A percentile compares a stretch with the other conserved stretches of the same genome.
phyloP scores from a whole-genome alignment of 2,113 vertebrate species.

The Microtus montanus region DNA sequence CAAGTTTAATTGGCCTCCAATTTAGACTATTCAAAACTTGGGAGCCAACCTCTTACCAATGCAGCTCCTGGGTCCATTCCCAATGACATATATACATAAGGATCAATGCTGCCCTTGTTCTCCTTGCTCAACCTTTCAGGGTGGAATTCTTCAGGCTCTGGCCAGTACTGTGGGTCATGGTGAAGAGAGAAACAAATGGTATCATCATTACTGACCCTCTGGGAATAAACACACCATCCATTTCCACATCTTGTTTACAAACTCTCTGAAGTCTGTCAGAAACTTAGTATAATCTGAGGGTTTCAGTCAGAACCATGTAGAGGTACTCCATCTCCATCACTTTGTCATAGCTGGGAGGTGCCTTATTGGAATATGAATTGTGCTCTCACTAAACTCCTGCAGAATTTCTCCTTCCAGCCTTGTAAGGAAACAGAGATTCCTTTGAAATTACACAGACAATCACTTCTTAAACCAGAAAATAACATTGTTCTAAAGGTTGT shows the following conservation, averaged over 20 bases:
- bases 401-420: no score
- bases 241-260: slow-evolving; percentile 88
- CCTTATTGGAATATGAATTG: slow-evolving; percentile 69
- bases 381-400: no score
- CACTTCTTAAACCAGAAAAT: no score
- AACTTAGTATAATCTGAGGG: slow-evolving; percentile 85
- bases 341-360: slow-evolving; percentile 79
- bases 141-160: slow-evolving; percentile 87
- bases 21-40: not conserved
- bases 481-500: no score
- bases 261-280: slow-evolving; percentile 84
- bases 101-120: no score
- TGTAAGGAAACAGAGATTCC: no score
- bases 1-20: not conserved
- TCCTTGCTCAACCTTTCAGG: slow-evolving; percentile 89
- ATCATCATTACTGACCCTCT: slow-evolving; percentile 83
- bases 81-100: no score
- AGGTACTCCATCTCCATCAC: slow-evolving; percentile 91
- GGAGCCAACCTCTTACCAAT: not conserved
- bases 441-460: no score
- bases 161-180: slow-evolving; percentile 84
- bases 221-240: slow-evolving; percentile 87
- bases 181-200: slow-evolving; percentile 84
- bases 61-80: no score
- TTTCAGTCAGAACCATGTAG: slow-evolving; percentile 84